Evolutionary conservation across 2,888 invertebrate species (phyloP).

Genomic region (Leptinotarsa juncta): DNA sequence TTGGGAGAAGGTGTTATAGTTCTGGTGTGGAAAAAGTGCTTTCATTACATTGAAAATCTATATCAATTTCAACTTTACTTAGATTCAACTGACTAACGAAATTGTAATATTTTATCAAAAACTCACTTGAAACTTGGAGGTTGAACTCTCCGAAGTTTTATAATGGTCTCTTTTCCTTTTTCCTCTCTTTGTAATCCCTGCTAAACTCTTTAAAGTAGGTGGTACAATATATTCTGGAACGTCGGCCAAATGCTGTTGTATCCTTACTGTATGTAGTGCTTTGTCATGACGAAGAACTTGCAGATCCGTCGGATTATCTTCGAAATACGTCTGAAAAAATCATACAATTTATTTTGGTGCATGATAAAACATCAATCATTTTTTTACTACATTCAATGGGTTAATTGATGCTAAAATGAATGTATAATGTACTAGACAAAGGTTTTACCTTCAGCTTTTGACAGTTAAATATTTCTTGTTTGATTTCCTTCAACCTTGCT

Average conservation of each 20-base stretch:
- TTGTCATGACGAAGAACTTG: constrained; percentile 87
- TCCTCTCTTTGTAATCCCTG: constrained; percentile 64
- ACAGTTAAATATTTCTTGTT: constrained; percentile 91
- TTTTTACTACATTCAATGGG: neutral
- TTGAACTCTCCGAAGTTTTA: constrained; percentile 51
- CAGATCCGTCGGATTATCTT: constrained; percentile 90
- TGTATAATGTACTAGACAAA: no score
- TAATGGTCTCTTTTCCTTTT: constrained; percentile 56
- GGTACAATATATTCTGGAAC: constrained; percentile 95
- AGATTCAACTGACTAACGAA: no score
- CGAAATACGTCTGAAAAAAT: constrained; percentile 81
- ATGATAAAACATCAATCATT: neutral
- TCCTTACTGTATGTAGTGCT: constrained; percentile 84
- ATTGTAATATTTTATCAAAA: constrained; percentile 3
- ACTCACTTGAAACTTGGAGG: constrained; percentile 50
- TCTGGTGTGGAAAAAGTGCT: no score
- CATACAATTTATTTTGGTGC: constrained; percentile 1
- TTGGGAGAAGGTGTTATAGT: no score
- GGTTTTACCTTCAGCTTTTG: constrained; percentile 82
- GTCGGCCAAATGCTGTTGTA: constrained; percentile 87
- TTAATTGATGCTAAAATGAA: constrained; percentile 4
- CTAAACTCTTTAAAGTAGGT: constrained; percentile 76
- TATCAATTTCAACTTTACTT: no score
- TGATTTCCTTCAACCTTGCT: constrained; percentile 95
- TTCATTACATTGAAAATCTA: no score